These are phyloP conservation scores for Salvator merianae DNA, from an alignment of 2,113 vertebrate species.

Conservation along the genomic window DNA sequence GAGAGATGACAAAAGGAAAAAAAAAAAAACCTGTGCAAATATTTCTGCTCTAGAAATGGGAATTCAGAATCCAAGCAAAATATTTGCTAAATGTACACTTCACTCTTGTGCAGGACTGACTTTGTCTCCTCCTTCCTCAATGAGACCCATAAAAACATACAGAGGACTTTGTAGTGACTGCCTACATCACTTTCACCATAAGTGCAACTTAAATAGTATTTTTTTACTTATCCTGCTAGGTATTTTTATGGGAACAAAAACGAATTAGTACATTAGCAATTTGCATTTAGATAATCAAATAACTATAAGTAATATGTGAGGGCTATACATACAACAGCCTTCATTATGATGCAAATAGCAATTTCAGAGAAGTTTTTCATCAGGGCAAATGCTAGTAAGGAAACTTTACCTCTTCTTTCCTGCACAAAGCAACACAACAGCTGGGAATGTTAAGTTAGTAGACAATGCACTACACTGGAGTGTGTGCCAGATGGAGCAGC, in stretches of 20 bases:
- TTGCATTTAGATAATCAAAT: neutral
- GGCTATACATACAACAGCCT: neutral
- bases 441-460: too few species aligned
- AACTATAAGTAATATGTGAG: neutral
- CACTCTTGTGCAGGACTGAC: neutral
- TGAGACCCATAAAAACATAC: neutral
- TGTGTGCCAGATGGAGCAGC: too few species aligned
- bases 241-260: neutral
- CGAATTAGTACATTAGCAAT: neutral
- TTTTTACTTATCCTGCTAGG: neutral
- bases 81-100: neutral
- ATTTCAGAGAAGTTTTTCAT: too few species aligned
- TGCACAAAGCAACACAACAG: too few species aligned
- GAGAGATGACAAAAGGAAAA: neutral
- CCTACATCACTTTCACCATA: neutral
- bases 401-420: too few species aligned
- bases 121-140: neutral
- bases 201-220: neutral
- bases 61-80: neutral
- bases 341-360: too few species aligned
- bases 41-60: neutral
- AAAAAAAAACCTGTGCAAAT: neutral
- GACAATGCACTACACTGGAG: too few species aligned
- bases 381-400: too few species aligned
- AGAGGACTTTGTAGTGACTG: neutral